These are phyloP conservation scores for Psittacula derbiana DNA, from an alignment of 2,797 vertebrate genomes.

Conservation along the genomic window DNA sequence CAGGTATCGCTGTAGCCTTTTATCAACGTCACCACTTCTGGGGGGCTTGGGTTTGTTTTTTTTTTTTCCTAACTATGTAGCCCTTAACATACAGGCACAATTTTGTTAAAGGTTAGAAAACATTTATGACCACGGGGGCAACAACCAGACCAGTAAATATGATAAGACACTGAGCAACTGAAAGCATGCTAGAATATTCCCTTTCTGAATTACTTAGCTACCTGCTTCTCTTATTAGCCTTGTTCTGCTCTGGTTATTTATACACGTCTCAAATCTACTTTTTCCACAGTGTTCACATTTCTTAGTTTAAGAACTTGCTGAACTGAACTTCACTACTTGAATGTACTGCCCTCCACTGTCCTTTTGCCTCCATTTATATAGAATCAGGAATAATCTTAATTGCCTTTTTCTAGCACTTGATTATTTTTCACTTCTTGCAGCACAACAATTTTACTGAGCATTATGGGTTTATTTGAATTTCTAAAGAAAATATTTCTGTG, in stretches of 20 bases:
- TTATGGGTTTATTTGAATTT: not conserved
- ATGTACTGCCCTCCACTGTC: not conserved
- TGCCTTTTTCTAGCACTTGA: not conserved
- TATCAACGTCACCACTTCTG: not conserved
- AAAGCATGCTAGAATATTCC: not conserved
- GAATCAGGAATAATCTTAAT: not conserved
- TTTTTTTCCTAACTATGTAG: not conserved
- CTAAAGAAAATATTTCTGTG: constrained; percentile 5
- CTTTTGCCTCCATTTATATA: not conserved
- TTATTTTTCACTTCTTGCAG: constrained; percentile 14
- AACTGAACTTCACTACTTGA: not conserved
- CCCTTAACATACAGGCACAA: not conserved
- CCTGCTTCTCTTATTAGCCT: not conserved
- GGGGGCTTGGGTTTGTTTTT: not conserved
- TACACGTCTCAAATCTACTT: not conserved
- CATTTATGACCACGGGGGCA: not conserved
- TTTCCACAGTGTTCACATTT: not conserved
- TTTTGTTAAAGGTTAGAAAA: not conserved
- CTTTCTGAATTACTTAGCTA: not conserved
- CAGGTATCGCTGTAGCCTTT: not conserved
- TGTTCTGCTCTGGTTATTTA: not conserved
- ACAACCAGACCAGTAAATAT: not conserved
- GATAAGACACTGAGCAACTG: not conserved
- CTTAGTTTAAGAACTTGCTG: not conserved
- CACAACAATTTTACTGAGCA: not conserved